A percentile compares a stretch with the other conserved stretches of the same genome.
phyloP scores from a whole-genome alignment of 2,888 invertebrate species.

The Ephialtes manifestator region DNA sequence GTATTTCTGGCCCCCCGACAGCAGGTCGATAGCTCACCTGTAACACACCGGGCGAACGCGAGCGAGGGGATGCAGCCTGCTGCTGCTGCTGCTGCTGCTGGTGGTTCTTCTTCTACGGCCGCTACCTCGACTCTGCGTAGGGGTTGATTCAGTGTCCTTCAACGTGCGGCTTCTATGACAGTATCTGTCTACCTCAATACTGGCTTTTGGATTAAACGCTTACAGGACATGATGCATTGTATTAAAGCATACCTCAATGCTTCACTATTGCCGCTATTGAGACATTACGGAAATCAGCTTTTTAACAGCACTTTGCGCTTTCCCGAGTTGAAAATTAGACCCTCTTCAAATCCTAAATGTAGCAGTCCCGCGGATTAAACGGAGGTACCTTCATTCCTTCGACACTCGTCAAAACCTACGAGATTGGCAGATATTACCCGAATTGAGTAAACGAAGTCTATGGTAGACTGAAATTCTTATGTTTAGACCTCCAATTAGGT shows the following conservation, averaged over 20 bases:
- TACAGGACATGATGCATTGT: not conserved
- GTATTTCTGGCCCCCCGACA: slow-evolving; percentile 82
- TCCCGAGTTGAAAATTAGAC: too few species aligned
- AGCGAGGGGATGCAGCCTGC: slow-evolving; percentile 59
- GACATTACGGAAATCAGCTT: not conserved
- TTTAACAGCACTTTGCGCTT: not conserved
- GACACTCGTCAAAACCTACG: too few species aligned
- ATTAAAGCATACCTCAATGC: not conserved
- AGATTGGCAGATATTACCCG: too few species aligned
- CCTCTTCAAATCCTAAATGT: too few species aligned
- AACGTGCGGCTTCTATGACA: slow-evolving; percentile 62
- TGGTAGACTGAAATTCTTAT: too few species aligned
- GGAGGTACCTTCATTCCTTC: too few species aligned
- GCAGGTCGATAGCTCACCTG: slow-evolving; percentile 85
- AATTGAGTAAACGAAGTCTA: too few species aligned
- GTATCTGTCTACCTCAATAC: slow-evolving; percentile 32
- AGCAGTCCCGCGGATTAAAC: too few species aligned
- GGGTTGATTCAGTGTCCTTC: slow-evolving; percentile 73
- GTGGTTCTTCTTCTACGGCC: not conserved
- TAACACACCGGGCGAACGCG: slow-evolving; percentile 72
- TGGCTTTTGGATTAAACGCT: slow-evolving; percentile 4
- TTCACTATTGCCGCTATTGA: not conserved
- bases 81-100: slow-evolving; percentile 58
- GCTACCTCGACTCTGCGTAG: slow-evolving; percentile 48
- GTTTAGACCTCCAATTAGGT: too few species aligned